Percentiles rank a stretch among this genome's conserved stretches.
These are phyloP conservation scores for Verasper variegatus DNA, from an alignment of 2,113 vertebrate genomes.

Conservation along the genomic window DNA sequence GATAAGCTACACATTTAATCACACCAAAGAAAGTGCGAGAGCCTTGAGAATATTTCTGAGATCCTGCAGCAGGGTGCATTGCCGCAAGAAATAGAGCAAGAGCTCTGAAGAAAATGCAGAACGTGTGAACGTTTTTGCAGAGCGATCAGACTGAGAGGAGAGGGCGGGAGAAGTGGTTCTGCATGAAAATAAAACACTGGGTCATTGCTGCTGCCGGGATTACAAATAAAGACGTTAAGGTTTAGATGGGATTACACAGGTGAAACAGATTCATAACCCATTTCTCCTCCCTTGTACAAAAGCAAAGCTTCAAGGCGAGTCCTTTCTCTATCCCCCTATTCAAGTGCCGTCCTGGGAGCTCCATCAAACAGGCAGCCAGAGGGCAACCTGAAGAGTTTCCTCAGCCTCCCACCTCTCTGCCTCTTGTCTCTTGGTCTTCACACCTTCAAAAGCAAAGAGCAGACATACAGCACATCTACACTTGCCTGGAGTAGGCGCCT, in stretches of 20 bases:
- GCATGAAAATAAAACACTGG: conserved; percentile 8
- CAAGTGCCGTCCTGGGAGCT: conserved; percentile 43
- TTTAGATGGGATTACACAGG: conserved; percentile 40
- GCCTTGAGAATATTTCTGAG: background rate
- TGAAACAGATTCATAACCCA: conserved; percentile 36
- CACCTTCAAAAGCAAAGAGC: conserved; percentile 23
- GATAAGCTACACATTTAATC: conserved; percentile 9
- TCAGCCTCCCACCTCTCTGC: conserved; percentile 36
- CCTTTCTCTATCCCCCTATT: conserved; percentile 14
- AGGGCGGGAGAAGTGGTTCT: background rate
- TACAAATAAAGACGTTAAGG: conserved; percentile 13
- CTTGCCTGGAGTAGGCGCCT: conserved; percentile 26
- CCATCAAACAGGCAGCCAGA: conserved; percentile 65
- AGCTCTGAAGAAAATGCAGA: background rate
- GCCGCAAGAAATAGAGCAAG: background rate
- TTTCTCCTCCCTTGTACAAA: conserved; percentile 20
- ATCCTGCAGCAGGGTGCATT: background rate
- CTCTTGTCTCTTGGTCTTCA: conserved; percentile 27
- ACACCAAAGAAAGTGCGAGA: background rate
- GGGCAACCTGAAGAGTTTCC: conserved; percentile 51
- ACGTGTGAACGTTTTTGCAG: conserved; percentile 3
- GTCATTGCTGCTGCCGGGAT: background rate
- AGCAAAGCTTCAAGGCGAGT: conserved; percentile 29
- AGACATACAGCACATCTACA: background rate
- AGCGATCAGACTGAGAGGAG: conserved; percentile 12